These are phyloP conservation scores for Novumbra hubbsi DNA, from an alignment of 2,797 vertebrate genomes.

Conservation along the genomic window DNA sequence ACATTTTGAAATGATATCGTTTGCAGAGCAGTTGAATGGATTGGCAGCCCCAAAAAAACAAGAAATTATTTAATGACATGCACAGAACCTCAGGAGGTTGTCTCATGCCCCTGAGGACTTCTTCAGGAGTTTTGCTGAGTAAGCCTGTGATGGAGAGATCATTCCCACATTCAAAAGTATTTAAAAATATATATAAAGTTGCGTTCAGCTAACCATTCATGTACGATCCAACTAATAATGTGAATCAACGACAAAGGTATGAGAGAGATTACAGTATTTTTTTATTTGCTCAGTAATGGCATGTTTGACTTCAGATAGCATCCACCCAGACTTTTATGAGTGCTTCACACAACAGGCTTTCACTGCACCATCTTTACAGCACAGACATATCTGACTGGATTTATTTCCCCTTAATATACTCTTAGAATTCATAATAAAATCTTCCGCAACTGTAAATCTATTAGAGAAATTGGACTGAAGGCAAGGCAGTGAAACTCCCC, in stretches of 20 bases:
- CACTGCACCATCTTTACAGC: slow-evolving; percentile 55
- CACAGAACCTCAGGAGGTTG: no score
- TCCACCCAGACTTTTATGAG: slow-evolving; percentile 50
- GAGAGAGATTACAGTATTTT: neutral
- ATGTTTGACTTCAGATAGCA: slow-evolving; percentile 23
- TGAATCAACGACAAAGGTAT: no score
- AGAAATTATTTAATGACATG: no score
- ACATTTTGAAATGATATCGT: no score
- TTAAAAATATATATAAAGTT: slow-evolving; percentile 9
- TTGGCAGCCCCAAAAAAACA: no score
- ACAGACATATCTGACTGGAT: slow-evolving; percentile 50
- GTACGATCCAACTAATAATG: no score
- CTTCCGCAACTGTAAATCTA: slow-evolving; percentile 43
- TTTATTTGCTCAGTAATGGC: slow-evolving; percentile 35
- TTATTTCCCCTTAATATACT: slow-evolving; percentile 38
- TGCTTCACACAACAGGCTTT: slow-evolving; percentile 52
- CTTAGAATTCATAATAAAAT: slow-evolving; percentile 42
- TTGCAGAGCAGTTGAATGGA: no score
- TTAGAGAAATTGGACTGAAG: slow-evolving; percentile 9
- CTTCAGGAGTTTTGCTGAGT: no score
- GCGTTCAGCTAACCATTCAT: no score
- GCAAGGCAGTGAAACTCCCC: slow-evolving; percentile 1
- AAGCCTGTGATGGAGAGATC: neutral
- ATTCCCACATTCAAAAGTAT: neutral
- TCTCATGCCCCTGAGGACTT: no score